Conservation (phyloP, 2,113 vertebrate genomes). For the Ptilonorhynchus violaceus region DNA sequence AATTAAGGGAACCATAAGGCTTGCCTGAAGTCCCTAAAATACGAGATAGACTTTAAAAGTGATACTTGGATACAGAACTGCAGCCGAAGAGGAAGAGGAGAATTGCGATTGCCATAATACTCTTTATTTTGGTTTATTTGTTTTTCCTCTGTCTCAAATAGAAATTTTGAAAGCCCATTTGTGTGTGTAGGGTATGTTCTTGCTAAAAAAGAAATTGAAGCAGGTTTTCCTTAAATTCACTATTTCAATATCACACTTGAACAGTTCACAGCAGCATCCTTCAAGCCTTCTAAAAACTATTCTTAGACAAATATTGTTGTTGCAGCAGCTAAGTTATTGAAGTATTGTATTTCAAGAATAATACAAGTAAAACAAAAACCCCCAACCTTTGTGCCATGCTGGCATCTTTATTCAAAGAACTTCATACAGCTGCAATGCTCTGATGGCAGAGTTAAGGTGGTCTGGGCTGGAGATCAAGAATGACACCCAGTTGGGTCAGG, state of each 20-base stretch:
- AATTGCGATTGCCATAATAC: neutral
- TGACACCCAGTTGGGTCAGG: neutral
- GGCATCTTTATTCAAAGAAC: neutral
- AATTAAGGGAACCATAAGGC: neutral
- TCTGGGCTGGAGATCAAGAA: neutral
- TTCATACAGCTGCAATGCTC: neutral
- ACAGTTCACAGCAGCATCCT: constrained; percentile 47
- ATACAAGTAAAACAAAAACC: neutral
- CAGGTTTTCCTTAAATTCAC: constrained; percentile 23
- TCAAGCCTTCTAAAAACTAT: constrained; percentile 37
- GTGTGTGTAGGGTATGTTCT: neutral
- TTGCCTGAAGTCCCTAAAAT: neutral
- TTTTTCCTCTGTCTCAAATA: neutral
- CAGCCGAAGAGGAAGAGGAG: neutral
- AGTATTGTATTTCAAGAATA: neutral
- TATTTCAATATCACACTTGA: constrained; percentile 53
- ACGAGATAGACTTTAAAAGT: neutral
- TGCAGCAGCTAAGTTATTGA: neutral
- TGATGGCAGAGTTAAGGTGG: neutral
- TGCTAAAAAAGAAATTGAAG: constrained; percentile 30
- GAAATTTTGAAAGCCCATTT: neutral
- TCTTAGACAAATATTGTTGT: constrained; percentile 15
- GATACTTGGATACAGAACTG: neutral
- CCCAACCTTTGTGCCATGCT: neutral
- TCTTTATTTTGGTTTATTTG: neutral